phyloP scores from a whole-genome alignment of 2,888 invertebrate species.

The Osmoderma eremita region DNA sequence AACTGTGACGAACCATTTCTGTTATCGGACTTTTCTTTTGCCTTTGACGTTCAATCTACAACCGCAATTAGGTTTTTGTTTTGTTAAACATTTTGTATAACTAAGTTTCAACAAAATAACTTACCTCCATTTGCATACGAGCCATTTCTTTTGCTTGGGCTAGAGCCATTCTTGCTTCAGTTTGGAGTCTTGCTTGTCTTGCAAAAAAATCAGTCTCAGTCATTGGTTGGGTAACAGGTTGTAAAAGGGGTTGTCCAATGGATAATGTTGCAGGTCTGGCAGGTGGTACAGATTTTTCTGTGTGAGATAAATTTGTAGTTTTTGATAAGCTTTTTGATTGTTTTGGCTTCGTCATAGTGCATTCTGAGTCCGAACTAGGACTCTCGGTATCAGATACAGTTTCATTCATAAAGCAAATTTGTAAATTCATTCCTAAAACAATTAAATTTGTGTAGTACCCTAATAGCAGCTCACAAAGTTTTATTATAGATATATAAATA shows the following conservation, averaged over 20 bases:
- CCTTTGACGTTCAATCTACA: conserved; percentile 72
- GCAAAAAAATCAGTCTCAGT: conserved; percentile 83
- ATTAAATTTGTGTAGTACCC: background rate
- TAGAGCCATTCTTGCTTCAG: conserved; percentile 87
- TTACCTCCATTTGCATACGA: conserved; percentile 88
- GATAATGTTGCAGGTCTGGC: conserved; percentile 59
- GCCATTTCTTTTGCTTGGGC: conserved; percentile 93
- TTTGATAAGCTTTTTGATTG: conserved; percentile 55
- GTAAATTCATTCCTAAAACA: conserved; percentile 84
- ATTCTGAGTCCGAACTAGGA: conserved; percentile 78
- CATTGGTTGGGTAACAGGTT: conserved; percentile 62
- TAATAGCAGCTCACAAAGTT: background rate
- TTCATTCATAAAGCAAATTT: conserved; percentile 97
- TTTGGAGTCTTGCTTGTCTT: conserved; percentile 83
- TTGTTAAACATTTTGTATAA: too few species aligned
- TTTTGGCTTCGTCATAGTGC: conserved; percentile 60
- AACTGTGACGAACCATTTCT: conserved; percentile 83
- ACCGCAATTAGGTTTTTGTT: too few species aligned
- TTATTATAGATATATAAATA: background rate
- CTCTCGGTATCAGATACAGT: conserved; percentile 86
- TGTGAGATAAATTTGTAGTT: conserved; percentile 20
- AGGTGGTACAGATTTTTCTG: conserved; percentile 48
- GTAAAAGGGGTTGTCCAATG: conserved; percentile 65
- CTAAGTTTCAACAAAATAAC: background rate
- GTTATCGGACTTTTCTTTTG: conserved; percentile 84